Percentiles rank a stretch among this genome's conserved stretches.
Conservation (phyloP, 2,113 vertebrate species). For the Protomyctophum bolini region DNA sequence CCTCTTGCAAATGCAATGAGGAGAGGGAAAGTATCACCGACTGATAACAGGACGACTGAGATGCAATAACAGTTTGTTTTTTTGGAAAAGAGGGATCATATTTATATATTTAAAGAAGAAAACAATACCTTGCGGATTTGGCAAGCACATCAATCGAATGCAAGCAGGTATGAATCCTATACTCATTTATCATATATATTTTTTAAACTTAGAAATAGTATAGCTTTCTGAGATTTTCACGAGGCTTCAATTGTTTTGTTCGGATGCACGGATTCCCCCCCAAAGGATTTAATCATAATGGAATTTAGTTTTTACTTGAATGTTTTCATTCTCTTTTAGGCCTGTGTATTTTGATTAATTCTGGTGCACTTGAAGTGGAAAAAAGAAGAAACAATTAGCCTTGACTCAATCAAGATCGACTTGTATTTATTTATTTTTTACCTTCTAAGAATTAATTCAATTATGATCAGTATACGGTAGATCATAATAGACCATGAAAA, state of each 20-base stretch:
- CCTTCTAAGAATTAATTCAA: too few species aligned
- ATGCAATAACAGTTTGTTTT: constrained; percentile 63
- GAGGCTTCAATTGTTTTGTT: background rate
- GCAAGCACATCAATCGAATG: constrained; percentile 73
- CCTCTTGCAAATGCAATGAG: constrained; percentile 70
- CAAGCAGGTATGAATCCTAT: constrained; percentile 75
- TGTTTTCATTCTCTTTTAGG: background rate
- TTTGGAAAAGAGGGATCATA: constrained; percentile 44
- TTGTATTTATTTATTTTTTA: too few species aligned
- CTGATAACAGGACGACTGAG: constrained; percentile 66
- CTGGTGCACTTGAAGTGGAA: background rate
- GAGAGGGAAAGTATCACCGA: constrained; percentile 62
- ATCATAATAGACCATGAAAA: too few species aligned
- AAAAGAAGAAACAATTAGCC: too few species aligned
- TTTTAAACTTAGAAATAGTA: too few species aligned
- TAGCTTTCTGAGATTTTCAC: background rate
- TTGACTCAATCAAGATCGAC: too few species aligned
- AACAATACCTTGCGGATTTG: constrained; percentile 65
- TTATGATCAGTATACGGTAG: too few species aligned
- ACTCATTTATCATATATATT: constrained; percentile 3
- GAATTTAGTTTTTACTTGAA: background rate
- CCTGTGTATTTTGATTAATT: background rate
- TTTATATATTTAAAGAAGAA: constrained; percentile 50
- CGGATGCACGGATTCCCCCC: background rate
- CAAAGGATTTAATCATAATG: background rate